Evolutionary conservation across 2,888 invertebrate genomes (phyloP).

Genomic region (Diachrysia chrysitis): DNA sequence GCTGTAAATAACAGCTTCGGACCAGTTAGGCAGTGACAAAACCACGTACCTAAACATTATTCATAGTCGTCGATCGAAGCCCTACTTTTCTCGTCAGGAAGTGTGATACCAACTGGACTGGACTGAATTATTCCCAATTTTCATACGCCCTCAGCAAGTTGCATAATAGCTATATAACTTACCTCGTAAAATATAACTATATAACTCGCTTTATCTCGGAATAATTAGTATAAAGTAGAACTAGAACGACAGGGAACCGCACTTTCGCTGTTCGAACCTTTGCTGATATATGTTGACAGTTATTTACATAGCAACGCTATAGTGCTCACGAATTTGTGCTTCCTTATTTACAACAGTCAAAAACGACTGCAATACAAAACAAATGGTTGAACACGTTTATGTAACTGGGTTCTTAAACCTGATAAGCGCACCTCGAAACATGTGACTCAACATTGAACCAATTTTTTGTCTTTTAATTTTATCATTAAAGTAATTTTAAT

Average conservation of each 20-base stretch:
- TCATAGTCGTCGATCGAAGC: conserved; percentile 59
- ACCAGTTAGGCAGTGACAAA: conserved; percentile 61
- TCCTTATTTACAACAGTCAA: conserved; percentile 40
- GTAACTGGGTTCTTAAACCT: background rate
- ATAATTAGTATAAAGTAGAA: conserved; percentile 69
- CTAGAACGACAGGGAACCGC: conserved; percentile 69
- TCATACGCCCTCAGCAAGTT: conserved; percentile 58
- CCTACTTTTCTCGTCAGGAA: conserved; percentile 67
- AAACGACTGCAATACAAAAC: background rate
- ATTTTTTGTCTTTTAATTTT: background rate
- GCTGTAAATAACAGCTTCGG: conserved; percentile 47
- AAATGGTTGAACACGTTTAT: background rate
- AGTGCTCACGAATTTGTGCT: conserved; percentile 42
- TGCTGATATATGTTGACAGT: conserved; percentile 57
- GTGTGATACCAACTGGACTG: conserved; percentile 51
- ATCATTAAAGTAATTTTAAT: too few relatives aligned
- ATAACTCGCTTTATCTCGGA: conserved; percentile 63
- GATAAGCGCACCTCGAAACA: background rate
- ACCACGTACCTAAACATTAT: conserved; percentile 59
- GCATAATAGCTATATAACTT: conserved; percentile 55
- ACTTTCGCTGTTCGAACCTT: conserved; percentile 61
- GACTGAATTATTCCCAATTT: conserved; percentile 66
- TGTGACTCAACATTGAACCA: background rate
- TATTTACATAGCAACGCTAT: conserved; percentile 49
- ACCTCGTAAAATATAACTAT: conserved; percentile 55